Evolutionary conservation across 2,797 vertebrate genomes (phyloP), one percentile per base, ranked within the genome.

Genomic region (Enteromius afrohamiltoni): DNA sequence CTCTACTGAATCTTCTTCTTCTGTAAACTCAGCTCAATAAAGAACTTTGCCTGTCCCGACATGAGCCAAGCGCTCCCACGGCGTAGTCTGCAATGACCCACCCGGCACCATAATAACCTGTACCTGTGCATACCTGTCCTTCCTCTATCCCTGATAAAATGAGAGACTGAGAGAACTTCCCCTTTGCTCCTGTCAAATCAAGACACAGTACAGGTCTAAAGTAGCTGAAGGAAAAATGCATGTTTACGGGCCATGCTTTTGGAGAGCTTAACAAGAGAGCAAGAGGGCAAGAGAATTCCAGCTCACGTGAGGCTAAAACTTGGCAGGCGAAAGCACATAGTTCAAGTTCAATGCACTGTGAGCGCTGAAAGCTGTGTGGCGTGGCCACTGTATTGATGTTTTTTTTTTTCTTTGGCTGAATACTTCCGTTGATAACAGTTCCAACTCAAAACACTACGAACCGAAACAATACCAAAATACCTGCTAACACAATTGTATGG

Each of bases 291-390:
- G 68, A 16, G 13, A 67, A 45, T 77, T 60, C 58, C 82, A 7
- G 40, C 53, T 85, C 73, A 85, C 45, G 45, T 79, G 82, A 84
- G 69, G 26, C 40, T 42, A 62, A 60, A 60, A 73, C 82, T 83
- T 80, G 79, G 81, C 82, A 23, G 40, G 62, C 75, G 19, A 26
- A 58, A 34, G 34, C 19, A 76, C 64, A 82, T 75, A 81, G 69
- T 76, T 76, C 65, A 47, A 26, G 49, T 58, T 79, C 55, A 79
- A 51, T 75, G 71, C 60, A 65, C 31, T 76, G 71, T 17, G 65
- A 70, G 65, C 2, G 81, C 55, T 77, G 74, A 87, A 83, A 83
- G 74, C 42, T 40, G 42, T 62, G 58, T 13, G 26, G 42, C 9
- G 26, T 14, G n/a, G 62, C 11, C 1, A 17, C 42, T 58, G 82